phyloP scores from a whole-genome alignment of 2,888 invertebrate species.

The Cybosia mesomella region DNA sequence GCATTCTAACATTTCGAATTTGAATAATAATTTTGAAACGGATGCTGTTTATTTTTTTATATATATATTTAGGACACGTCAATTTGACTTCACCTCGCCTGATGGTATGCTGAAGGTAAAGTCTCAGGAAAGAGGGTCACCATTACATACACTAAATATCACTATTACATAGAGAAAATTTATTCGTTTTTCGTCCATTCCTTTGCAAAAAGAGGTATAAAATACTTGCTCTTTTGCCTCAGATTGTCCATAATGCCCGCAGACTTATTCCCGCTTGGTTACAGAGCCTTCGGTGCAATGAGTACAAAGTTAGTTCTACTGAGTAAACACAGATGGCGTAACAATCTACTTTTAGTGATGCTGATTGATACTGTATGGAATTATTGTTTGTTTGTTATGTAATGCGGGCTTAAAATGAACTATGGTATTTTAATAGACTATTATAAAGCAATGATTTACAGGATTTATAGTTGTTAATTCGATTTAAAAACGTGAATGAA shows the following conservation, averaged over 20 bases:
- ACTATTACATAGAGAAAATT: too few relatives aligned
- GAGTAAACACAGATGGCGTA: conserved; percentile 45
- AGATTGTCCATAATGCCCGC: conserved; percentile 33
- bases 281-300: conserved; percentile 17
- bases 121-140: too few relatives aligned
- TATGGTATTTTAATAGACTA: conserved; percentile 14
- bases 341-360: conserved; percentile 6
- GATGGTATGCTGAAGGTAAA: too few relatives aligned
- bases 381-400: conserved; percentile 13
- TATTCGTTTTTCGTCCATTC: neutral
- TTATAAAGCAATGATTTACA: neutral
- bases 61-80: too few relatives aligned
- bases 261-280: conserved; percentile 19
- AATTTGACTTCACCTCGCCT: too few relatives aligned
- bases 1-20: too few relatives aligned
- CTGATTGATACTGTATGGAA: conserved; percentile 23
- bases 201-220: neutral
- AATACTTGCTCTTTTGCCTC: neutral
- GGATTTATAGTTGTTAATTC: neutral
- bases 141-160: too few relatives aligned
- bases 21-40: too few relatives aligned
- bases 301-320: conserved; percentile 27
- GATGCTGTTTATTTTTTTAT: too few relatives aligned
- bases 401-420: conserved; percentile 19
- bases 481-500: neutral